Evolutionary conservation across 1,140 invertebrate genomes (phyloP).

Genomic region (Drepana arcuata): DNA sequence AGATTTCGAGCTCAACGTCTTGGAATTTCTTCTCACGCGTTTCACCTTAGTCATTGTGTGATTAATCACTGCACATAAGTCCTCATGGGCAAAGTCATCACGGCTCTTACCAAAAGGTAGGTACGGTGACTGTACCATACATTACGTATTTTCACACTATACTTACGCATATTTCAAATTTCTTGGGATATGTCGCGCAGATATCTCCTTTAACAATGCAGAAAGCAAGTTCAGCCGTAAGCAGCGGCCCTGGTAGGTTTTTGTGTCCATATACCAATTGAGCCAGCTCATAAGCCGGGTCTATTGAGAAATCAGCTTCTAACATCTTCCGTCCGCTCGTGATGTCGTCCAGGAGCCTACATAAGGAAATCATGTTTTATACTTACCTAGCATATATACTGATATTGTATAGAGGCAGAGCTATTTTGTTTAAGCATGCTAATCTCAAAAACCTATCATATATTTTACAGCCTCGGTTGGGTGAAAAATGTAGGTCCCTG

Average conservation of each 20-base stretch:
- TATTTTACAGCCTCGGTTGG: no score
- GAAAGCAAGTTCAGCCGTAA: constrained; percentile 69
- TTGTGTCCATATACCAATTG: constrained; percentile 47
- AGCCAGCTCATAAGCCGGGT: constrained; percentile 87
- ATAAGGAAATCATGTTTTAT: no score
- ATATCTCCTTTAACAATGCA: constrained; percentile 72
- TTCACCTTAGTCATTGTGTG: no score
- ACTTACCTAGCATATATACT: no score
- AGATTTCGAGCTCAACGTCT: no score
- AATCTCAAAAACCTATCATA: no score
- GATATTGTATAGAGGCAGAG: no score
- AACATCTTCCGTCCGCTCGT: constrained; percentile 35
- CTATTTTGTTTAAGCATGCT: no score
- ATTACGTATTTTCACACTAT: constrained; percentile 1
- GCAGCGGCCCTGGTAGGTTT: constrained; percentile 33
- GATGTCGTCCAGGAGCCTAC: constrained; percentile 43
- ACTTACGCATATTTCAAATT: constrained; percentile 79
- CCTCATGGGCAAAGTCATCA: no score
- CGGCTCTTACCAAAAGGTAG: not conserved
- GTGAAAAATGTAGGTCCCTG: no score
- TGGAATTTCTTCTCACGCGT: no score
- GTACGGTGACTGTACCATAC: not conserved
- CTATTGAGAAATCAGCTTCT: constrained; percentile 84
- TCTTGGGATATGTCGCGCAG: constrained; percentile 79
- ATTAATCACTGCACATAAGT: no score